Percentiles rank a stretch among this genome's conserved stretches.
phyloP scores from a whole-genome alignment of 2,113 vertebrate genomes.

The Malurus melanocephalus region DNA sequence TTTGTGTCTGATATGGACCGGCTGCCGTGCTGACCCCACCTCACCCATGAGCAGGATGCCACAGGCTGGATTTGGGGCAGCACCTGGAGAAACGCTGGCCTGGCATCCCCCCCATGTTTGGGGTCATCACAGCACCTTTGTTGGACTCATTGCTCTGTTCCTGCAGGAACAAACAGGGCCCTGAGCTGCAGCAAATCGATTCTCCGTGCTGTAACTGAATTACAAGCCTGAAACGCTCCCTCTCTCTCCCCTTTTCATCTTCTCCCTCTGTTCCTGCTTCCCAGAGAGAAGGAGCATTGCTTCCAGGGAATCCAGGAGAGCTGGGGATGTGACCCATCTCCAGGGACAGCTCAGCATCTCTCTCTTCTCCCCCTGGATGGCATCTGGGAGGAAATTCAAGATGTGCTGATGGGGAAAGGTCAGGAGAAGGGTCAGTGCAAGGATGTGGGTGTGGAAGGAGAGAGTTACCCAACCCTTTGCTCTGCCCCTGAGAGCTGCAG shows the following conservation, averaged over 20 bases:
- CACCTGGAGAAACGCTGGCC: not conserved
- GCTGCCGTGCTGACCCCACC: accelerated
- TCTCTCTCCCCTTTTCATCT: constrained; percentile 33
- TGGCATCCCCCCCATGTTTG: not conserved
- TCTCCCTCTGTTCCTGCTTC: not conserved
- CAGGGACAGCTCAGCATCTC: not conserved
- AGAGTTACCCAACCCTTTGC: not conserved
- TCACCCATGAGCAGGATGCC: not conserved
- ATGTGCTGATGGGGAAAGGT: not conserved
- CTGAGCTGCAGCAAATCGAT: constrained; percentile 36
- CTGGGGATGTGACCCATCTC: not conserved
- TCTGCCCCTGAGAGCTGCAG: not conserved
- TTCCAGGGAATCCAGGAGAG: not conserved
- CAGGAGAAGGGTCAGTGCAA: not conserved
- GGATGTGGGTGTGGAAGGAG: not conserved
- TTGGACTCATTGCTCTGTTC: not conserved
- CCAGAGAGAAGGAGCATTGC: not conserved
- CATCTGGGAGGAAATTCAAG: not conserved
- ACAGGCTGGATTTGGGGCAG: not conserved
- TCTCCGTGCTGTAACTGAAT: constrained; percentile 33
- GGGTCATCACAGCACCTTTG: accelerated
- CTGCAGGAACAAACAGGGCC: constrained; percentile 33
- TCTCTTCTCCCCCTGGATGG: not conserved
- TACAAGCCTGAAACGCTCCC: constrained; percentile 56
- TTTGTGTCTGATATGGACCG: accelerated